phyloP scores from a whole-genome alignment of 2,888 invertebrate species.

The Copidosoma aretas region DNA sequence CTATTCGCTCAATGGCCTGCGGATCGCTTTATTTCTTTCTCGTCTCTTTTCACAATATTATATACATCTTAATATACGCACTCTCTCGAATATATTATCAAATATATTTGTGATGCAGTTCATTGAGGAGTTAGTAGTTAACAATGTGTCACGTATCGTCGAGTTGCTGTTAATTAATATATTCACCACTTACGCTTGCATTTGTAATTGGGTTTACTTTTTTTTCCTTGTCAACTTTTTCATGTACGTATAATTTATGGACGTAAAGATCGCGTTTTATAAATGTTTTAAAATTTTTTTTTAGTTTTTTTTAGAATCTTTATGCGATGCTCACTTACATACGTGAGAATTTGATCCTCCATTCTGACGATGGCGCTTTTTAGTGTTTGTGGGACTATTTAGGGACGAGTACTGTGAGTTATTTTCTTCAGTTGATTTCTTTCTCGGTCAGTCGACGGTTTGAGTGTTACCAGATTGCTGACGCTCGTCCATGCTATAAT shows the following conservation, averaged over 20 bases:
- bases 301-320: neutral
- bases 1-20: slow-evolving; percentile 21
- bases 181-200: neutral
- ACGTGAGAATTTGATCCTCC: slow-evolving; percentile 35
- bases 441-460: slow-evolving; percentile 34
- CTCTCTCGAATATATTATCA: slow-evolving; percentile 26
- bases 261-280: slow-evolving; percentile 39
- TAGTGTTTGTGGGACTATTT: neutral
- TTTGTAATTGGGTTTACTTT: neutral
- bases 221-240: slow-evolving; percentile 1
- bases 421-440: slow-evolving; percentile 21
- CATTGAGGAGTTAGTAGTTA: slow-evolving; percentile 22
- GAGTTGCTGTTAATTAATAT: slow-evolving; percentile 19
- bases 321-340: slow-evolving; percentile 30
- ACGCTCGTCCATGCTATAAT: slow-evolving; percentile 29
- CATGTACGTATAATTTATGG: slow-evolving; percentile 28
- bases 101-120: slow-evolving; percentile 29
- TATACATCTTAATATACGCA: slow-evolving; percentile 37
- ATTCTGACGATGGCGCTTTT: slow-evolving; percentile 25
- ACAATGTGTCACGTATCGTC: slow-evolving; percentile 14
- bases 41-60: slow-evolving; percentile 19
- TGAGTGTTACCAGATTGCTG: slow-evolving; percentile 29
- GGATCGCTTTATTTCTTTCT: slow-evolving; percentile 28
- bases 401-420: neutral
- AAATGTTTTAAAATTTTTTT: slow-evolving; percentile 23